These are phyloP conservation scores for Amphibalanus amphitrite DNA, from an alignment of 1,140 invertebrate genomes.

Conservation along the genomic window DNA sequence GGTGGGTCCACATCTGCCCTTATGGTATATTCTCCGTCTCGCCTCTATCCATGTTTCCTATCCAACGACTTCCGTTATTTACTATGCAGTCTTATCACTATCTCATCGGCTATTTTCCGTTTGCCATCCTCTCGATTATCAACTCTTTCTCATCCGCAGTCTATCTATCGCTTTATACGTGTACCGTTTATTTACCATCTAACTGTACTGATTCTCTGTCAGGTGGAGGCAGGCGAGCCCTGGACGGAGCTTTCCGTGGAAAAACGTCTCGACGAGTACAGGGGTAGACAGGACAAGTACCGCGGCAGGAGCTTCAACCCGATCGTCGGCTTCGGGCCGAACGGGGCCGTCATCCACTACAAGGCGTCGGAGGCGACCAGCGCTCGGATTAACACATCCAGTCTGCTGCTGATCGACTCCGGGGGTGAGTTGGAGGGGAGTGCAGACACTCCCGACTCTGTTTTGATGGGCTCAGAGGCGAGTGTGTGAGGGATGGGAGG, in stretches of 20 bases:
- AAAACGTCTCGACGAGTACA: conserved; percentile 40
- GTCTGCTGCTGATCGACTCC: conserved; percentile 81
- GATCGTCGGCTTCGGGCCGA: conserved; percentile 70
- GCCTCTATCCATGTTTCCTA: too few species aligned
- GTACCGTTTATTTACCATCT: too few species aligned
- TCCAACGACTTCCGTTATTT: too few species aligned
- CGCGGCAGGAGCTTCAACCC: conserved; percentile 65
- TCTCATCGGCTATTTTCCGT: too few species aligned
- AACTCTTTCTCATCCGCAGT: too few species aligned
- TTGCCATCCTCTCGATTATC: too few species aligned
- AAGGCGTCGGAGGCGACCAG: conserved; percentile 53
- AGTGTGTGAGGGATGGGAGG: too few species aligned
- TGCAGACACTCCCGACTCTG: too few species aligned
- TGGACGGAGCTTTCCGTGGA: conserved; percentile 52
- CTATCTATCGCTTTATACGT: too few species aligned
- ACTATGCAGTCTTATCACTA: too few species aligned
- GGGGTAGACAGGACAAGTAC: conserved; percentile 39
- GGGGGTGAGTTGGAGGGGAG: conserved; percentile 65
- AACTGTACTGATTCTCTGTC: neutral
- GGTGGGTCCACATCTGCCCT: conserved; percentile 8
- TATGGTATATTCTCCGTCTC: too few species aligned
- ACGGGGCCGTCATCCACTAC: conserved; percentile 86
- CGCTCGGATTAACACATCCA: conserved; percentile 44
- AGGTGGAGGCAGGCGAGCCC: conserved; percentile 17
- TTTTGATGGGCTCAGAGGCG: too few species aligned